Evolutionary conservation across 2,888 invertebrate species (phyloP).

Genomic region (Blomia tropicalis): DNA sequence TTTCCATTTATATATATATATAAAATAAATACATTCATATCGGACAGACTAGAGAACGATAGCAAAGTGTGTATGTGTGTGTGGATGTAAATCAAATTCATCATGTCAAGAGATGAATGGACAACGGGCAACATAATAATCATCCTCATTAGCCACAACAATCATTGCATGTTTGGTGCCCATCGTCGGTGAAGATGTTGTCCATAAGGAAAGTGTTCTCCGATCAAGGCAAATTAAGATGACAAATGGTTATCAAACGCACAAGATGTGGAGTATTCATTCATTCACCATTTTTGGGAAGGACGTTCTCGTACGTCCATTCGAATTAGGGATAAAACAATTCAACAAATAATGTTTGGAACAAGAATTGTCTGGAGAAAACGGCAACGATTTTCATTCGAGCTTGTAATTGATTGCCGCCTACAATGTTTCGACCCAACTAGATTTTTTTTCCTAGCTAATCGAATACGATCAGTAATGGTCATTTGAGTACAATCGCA

Average conservation of each 20-base stretch:
- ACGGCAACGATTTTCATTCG: no score
- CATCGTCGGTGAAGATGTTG: no score
- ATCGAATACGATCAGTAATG: no score
- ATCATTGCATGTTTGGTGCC: neutral
- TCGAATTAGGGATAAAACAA: constrained; percentile 2
- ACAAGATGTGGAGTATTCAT: neutral
- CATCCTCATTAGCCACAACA: constrained; percentile 4
- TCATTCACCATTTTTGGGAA: no score
- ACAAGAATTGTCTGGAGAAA: no score
- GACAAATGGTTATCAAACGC: neutral
- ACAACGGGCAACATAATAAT: constrained; percentile 2
- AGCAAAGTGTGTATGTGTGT: no score
- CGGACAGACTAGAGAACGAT: no score
- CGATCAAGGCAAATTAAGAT: constrained; percentile 4
- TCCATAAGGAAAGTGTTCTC: constrained; percentile 8
- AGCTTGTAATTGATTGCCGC: constrained; percentile 5
- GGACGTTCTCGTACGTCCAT: neutral
- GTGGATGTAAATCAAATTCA: constrained; percentile 9
- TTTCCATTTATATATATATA: neutral
- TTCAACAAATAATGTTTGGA: no score
- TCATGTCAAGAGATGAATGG: neutral
- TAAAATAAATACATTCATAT: no score
- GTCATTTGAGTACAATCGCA: no score
- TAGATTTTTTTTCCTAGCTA: no score
- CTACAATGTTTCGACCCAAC: no score